These are phyloP conservation scores for Synergus itoensis DNA, from an alignment of 2,888 invertebrate species.

Conservation along the genomic window DNA sequence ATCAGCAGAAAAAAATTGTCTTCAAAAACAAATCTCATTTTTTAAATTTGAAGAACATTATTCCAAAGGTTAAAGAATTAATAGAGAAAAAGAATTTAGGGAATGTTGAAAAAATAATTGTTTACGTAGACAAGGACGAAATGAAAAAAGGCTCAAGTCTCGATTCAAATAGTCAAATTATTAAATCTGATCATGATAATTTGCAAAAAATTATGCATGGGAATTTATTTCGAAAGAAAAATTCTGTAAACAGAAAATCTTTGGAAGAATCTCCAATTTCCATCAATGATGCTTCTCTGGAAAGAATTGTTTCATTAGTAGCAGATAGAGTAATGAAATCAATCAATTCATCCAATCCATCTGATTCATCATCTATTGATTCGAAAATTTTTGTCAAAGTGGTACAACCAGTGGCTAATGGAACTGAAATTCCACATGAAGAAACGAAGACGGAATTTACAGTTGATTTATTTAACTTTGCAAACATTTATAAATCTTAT, in stretches of 20 bases:
- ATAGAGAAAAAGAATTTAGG: constrained; percentile 58
- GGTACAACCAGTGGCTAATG: constrained; percentile 51
- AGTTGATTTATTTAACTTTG: background rate
- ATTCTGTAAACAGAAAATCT: background rate
- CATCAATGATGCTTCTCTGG: constrained; percentile 50
- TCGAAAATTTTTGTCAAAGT: constrained; percentile 55
- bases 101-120: constrained; percentile 59
- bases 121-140: constrained; percentile 59
- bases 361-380: constrained; percentile 39
- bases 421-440: constrained; percentile 52
- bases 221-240: background rate
- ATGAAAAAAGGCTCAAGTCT: constrained; percentile 26
- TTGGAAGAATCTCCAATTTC: background rate
- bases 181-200: too few species aligned
- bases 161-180: too few species aligned
- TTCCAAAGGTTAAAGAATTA: constrained; percentile 55
- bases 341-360: constrained; percentile 35
- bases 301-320: constrained; percentile 54
- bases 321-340: constrained; percentile 57
- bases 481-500: background rate
- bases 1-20: background rate
- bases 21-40: constrained; percentile 42
- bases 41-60: constrained; percentile 52
- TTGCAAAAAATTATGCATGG: too few species aligned
- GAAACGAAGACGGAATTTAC: constrained; percentile 49